A percentile compares a stretch with the other conserved stretches of the same genome.
phyloP scores from a whole-genome alignment of 2,888 invertebrate genomes.

The Orthonychiurus folsomi region DNA sequence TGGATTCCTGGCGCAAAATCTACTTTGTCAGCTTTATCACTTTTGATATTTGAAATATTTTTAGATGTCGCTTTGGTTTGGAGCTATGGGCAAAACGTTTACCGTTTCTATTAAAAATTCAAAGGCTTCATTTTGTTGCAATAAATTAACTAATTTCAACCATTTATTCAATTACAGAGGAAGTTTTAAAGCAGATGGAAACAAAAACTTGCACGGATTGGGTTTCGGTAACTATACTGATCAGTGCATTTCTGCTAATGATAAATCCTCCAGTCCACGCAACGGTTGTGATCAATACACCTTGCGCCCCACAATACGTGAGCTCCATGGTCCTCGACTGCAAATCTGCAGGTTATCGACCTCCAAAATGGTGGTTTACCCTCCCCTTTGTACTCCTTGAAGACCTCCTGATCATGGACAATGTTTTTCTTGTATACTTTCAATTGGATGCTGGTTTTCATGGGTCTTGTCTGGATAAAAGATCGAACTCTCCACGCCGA shows the following conservation, averaged over 20 bases:
- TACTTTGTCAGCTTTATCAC: too few species aligned
- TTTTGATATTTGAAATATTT: too few species aligned
- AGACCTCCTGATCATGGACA: background rate
- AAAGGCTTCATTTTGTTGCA: too few species aligned
- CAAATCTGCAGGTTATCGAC: background rate
- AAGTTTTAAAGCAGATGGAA: too few species aligned
- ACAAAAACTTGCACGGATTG: too few species aligned
- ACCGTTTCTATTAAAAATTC: too few species aligned
- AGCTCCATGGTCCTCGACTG: background rate
- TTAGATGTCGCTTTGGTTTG: too few species aligned
- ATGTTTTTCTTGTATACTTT: background rate
- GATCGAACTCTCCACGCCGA: background rate
- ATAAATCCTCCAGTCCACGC: background rate
- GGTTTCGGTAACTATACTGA: background rate
- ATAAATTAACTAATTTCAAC: too few species aligned
- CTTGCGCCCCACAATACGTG: conserved; percentile 3
- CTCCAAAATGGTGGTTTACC: background rate
- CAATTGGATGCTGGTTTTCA: conserved; percentile 1
- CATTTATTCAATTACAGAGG: background rate
- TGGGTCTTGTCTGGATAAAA: background rate
- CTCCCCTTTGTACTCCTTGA: background rate
- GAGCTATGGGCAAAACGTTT: too few species aligned
- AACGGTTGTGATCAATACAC: background rate
- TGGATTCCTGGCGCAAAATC: too few species aligned
- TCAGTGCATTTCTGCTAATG: background rate